Conservation (phyloP, 2,113 vertebrate genomes). For the Nibea albiflora region DNA sequence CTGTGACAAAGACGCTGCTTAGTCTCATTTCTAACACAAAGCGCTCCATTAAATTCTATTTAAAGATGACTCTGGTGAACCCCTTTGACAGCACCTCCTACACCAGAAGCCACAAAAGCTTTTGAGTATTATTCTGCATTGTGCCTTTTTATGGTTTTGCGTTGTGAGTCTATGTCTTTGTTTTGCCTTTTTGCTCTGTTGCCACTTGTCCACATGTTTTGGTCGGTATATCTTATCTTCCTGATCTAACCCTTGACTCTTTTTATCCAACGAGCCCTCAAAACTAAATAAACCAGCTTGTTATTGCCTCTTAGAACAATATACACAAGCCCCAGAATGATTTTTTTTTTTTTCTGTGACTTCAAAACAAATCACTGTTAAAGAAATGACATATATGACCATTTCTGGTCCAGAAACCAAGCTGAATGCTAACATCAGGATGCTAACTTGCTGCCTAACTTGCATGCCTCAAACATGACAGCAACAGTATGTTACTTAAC, state of each 20-base stretch:
- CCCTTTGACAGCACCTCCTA: slow-evolving; percentile 60
- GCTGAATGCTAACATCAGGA: too few relatives aligned
- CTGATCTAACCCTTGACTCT: not conserved
- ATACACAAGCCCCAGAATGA: not conserved
- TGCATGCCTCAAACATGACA: too few relatives aligned
- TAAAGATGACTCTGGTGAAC: slow-evolving; percentile 64
- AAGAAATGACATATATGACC: not conserved
- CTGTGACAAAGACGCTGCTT: slow-evolving; percentile 66
- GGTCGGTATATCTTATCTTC: not conserved
- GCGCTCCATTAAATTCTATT: slow-evolving; percentile 70
- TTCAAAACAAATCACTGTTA: not conserved
- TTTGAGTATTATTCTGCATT: slow-evolving; percentile 37
- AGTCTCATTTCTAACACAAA: slow-evolving; percentile 67
- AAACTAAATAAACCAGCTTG: not conserved
- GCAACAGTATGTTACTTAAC: too few relatives aligned
- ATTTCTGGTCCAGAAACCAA: not conserved
- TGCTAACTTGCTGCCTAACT: too few relatives aligned
- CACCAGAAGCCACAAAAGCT: slow-evolving; percentile 47
- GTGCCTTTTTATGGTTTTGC: not conserved
- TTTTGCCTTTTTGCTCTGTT: slow-evolving; percentile 16
- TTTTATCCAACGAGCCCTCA: not conserved
- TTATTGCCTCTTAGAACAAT: not conserved
- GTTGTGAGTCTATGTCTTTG: slow-evolving; percentile 10
- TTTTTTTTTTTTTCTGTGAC: not conserved
- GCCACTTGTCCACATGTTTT: slow-evolving; percentile 4